A percentile compares a stretch with the other conserved stretches of the same genome.
phyloP scores from a whole-genome alignment of 2,113 vertebrate species.

The Cettia cetti region DNA sequence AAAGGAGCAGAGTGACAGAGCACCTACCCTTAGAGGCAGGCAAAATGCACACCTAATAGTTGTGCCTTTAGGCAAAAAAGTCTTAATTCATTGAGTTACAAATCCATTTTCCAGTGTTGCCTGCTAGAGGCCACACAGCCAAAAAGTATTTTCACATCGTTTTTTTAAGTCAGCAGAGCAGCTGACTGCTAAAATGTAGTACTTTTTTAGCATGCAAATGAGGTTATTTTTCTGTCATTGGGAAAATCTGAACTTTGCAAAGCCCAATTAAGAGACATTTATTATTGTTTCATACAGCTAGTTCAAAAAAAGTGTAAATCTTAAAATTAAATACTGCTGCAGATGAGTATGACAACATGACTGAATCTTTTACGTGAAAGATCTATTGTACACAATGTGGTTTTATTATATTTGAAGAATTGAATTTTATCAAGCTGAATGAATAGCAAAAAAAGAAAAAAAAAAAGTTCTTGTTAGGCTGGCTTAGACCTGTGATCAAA shows the following conservation, averaged over 20 bases:
- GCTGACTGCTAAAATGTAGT: neutral
- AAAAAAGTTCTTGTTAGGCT: neutral
- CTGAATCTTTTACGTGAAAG: neutral
- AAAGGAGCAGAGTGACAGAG: neutral
- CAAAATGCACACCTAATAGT: neutral
- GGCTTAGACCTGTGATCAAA: neutral
- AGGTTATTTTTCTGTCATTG: neutral
- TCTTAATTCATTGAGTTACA: conserved; percentile 10
- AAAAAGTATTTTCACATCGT: neutral
- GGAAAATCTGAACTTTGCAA: neutral
- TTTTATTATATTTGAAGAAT: neutral
- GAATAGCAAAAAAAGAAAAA: neutral
- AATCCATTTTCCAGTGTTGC: conserved; percentile 2
- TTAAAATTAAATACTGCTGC: neutral
- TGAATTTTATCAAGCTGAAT: neutral
- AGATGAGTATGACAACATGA: neutral
- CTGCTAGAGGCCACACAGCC: neutral
- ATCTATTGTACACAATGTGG: neutral
- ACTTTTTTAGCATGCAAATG: neutral
- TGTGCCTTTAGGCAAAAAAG: conserved; percentile 33
- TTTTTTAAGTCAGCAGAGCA: neutral
- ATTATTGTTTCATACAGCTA: neutral
- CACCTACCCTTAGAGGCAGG: neutral
- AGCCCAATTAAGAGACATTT: neutral
- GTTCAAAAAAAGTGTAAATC: neutral